Evolutionary conservation across 1,140 invertebrate genomes (phyloP).

Genomic region (Geopemphigus sp.): DNA sequence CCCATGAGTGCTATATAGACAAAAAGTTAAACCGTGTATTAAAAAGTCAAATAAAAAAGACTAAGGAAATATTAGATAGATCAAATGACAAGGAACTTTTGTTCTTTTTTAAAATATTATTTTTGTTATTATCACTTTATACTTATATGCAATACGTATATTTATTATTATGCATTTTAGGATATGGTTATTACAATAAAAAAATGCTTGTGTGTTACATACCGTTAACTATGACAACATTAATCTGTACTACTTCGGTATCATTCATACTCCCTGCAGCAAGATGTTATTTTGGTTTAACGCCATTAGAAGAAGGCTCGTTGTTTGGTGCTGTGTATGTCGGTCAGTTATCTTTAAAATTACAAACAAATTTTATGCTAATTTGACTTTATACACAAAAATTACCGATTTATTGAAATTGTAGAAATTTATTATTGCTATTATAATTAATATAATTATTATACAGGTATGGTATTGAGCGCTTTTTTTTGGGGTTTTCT

Average conservation of each 20-base stretch:
- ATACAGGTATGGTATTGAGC: constrained; percentile 74
- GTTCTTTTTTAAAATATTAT: no score
- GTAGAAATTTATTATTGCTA: not conserved
- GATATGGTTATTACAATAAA: constrained; percentile 68
- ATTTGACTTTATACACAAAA: not conserved
- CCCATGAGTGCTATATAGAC: no score
- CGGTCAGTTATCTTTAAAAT: no score
- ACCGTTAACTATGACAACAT: constrained; percentile 64
- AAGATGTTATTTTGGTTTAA: constrained; percentile 68
- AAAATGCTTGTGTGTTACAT: constrained; percentile 63
- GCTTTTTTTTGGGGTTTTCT: constrained; percentile 79
- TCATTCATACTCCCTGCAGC: constrained; percentile 69
- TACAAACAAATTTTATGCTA: not conserved
- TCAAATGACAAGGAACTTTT: no score
- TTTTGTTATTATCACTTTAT: no score
- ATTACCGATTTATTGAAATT: not conserved
- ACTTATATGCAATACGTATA: no score
- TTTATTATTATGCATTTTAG: constrained; percentile 52
- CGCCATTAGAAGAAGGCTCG: constrained; percentile 66
- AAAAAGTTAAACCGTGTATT: no score
- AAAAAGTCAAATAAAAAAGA: no score
- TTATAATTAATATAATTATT: no score
- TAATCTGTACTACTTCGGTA: constrained; percentile 66
- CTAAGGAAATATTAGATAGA: no score
- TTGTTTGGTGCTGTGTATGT: constrained; percentile 66